These are phyloP conservation scores for Babylonia areolata DNA, from an alignment of 1,140 invertebrate genomes.

Conservation along the genomic window DNA sequence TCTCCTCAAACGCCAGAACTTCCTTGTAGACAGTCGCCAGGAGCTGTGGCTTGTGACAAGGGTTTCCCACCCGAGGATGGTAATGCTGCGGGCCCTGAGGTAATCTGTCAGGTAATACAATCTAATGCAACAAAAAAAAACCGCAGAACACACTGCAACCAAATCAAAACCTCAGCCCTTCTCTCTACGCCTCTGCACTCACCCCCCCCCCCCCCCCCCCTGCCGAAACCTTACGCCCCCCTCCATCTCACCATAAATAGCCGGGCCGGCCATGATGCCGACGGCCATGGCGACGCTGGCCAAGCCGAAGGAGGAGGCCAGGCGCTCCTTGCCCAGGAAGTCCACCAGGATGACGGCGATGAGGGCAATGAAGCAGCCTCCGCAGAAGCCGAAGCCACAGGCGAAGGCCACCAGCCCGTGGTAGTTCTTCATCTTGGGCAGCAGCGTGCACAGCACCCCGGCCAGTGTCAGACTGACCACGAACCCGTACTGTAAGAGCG, in stretches of 20 bases:
- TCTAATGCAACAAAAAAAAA: no score
- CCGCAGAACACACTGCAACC: no score
- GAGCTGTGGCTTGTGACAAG: no score
- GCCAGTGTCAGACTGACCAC: background rate
- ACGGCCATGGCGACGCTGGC: conserved; percentile 39
- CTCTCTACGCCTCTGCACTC: no score
- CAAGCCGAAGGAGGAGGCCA: conserved; percentile 51
- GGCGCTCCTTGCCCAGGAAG: conserved; percentile 44
- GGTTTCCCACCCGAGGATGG: no score
- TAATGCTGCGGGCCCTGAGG: no score
- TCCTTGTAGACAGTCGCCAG: no score
- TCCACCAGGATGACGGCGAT: conserved; percentile 52
- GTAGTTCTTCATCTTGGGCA: conserved; percentile 35
- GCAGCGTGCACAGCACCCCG: conserved; percentile 31
- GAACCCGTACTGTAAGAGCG: conserved; percentile 30
- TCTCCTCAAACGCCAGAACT: no score
- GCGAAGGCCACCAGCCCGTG: conserved; percentile 26
- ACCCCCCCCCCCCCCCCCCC: no score
- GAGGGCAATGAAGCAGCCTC: conserved; percentile 45
- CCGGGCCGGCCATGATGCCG: conserved; percentile 41
- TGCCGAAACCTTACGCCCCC: no score
- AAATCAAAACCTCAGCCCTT: no score
- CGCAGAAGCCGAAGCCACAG: conserved; percentile 48
- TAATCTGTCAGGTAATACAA: no score
- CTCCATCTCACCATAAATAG: conserved; percentile 48